Conservation (phyloP, 2,113 vertebrate genomes). For the Bolborhynchus lineola region DNA sequence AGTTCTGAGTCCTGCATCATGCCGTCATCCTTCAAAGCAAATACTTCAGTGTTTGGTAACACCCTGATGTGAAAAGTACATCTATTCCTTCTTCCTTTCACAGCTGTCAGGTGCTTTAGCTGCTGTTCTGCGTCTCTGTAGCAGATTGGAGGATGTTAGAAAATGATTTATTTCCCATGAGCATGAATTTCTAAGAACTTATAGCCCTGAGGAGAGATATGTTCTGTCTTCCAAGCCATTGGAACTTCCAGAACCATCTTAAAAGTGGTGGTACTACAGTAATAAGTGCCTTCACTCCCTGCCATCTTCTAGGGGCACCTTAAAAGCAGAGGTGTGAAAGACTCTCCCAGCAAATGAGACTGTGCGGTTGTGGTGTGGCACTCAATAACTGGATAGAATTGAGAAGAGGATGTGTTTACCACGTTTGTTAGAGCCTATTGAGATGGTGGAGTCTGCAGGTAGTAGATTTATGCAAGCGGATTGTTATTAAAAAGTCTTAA, state of each 20-base stretch:
- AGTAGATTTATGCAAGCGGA: not conserved
- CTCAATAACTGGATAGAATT: not conserved
- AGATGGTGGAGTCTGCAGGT: not conserved
- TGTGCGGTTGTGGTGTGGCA: not conserved
- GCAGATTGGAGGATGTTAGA: not conserved
- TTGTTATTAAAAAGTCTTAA: not conserved
- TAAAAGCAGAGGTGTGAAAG: not conserved
- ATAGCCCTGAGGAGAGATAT: not conserved
- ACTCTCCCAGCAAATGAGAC: not conserved
- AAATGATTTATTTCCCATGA: not conserved
- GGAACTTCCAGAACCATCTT: not conserved
- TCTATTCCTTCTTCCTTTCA: not conserved
- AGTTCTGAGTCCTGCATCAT: not conserved
- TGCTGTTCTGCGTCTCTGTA: slow-evolving; percentile 4
- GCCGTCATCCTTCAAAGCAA: slow-evolving; percentile 33
- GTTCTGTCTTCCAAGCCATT: not conserved
- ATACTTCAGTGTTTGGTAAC: slow-evolving; percentile 19
- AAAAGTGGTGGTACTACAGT: not conserved
- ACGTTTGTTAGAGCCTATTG: accelerated
- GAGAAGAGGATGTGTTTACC: not conserved
- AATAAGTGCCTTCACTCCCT: not conserved
- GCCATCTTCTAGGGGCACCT: not conserved
- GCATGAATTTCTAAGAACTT: not conserved
- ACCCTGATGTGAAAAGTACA: slow-evolving; percentile 19
- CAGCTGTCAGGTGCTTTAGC: slow-evolving; percentile 52